Evolutionary conservation across 2,888 invertebrate genomes (phyloP), one percentile per base, ranked within the genome.

Genomic region (Odontothrips loti): DNA sequence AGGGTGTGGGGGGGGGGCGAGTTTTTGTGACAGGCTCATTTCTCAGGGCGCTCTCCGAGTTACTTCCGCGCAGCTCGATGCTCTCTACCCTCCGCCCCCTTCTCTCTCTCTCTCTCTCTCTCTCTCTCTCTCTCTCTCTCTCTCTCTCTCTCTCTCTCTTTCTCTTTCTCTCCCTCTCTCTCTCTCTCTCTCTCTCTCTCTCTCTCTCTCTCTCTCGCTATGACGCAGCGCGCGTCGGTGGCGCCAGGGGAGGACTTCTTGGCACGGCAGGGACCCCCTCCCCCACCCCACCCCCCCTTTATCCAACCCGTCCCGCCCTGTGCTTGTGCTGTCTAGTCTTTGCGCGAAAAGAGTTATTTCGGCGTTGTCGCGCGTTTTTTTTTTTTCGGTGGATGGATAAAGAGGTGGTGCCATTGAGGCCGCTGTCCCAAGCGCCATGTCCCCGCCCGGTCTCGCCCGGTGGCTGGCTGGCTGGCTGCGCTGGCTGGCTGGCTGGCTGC

Each of bases 11-110:
- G 34, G 6, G 34, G 6, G 27, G 27, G 68, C 10, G 68, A 12
- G 68, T 75, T 75, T 75, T 75, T 75, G 68, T 75, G 68, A 75
- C 68, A 75, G 68, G 68, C 68, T 75, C 68, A 75, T 75, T 75
- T 75, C 68, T 75, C 68, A 75, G 68, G 23, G 12, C 27, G 68
- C 27, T 75, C 23, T 12, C 68, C 68, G 27, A 75, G 68, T n/a
- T 75, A 27, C 68, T 75, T 27, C 68, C 68, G 68, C 68, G 68
- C 68, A 27, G 23, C 68, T 23, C 51, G 51, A 17, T 12, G 20
- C 15, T 51, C 51, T 58, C 58, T 20, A 6, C 6, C 15, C 58
- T 0, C 58, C 6, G 0, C 58, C 15, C 20, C 58, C 20, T 58
- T 15, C 17, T 75, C 27, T 23, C 68, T 23, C 34, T 43, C 34